A percentile compares a stretch with the other conserved stretches of the same genome.
Conservation (phyloP, 2,797 vertebrate species). For the Iguana delicatissima region DNA sequence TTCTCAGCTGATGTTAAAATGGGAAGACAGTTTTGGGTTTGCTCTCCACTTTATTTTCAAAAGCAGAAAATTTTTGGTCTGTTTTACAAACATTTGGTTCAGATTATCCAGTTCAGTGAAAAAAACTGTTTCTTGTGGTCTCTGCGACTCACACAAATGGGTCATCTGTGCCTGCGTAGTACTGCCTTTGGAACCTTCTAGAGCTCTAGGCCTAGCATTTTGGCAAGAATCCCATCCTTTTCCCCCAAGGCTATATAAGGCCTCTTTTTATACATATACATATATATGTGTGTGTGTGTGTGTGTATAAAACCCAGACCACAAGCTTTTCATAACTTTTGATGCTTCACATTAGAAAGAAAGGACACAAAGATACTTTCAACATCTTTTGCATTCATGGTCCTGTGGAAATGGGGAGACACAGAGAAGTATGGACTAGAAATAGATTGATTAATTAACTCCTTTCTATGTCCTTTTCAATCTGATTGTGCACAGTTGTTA, state of each 20-base stretch:
- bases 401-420: neutral
- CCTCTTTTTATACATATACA: no score
- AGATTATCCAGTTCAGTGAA: neutral
- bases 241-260: no score
- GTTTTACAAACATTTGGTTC: neutral
- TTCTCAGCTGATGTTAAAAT: neutral
- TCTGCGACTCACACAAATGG: no score
- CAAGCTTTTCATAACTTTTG: neutral
- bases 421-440: neutral
- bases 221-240: no score
- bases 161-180: no score
- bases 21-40: neutral
- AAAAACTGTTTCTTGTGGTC: neutral
- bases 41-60: neutral
- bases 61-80: neutral
- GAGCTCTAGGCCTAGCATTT: no score
- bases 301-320: no score
- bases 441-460: neutral
- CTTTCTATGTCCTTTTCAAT: neutral
- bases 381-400: neutral
- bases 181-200: no score
- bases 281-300: no score
- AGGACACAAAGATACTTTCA: neutral
- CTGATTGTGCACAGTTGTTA: neutral
- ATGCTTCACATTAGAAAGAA: neutral